These are phyloP conservation scores for Ornithoptera priamus DNA, from an alignment of 2,888 invertebrate genomes.

Conservation along the genomic window DNA sequence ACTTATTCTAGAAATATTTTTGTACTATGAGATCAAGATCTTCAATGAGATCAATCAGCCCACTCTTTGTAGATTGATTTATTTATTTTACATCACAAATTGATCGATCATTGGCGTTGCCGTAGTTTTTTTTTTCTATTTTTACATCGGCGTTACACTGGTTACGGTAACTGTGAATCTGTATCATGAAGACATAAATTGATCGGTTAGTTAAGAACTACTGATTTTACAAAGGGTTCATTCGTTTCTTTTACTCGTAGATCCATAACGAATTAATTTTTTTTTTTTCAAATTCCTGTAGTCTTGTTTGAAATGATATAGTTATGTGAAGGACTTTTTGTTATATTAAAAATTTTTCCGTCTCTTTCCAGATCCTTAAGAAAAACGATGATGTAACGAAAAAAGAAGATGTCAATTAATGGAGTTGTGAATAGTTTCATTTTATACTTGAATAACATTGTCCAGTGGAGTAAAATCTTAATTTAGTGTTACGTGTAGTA, in stretches of 20 bases:
- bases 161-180: conserved; percentile 28
- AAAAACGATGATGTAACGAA: conserved; percentile 26
- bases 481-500: conserved; percentile 19
- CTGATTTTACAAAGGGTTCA: neutral
- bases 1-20: conserved; percentile 2
- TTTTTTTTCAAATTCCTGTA: no score
- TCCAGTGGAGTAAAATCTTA: conserved; percentile 2
- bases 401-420: conserved; percentile 47
- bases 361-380: conserved; percentile 51
- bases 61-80: conserved; percentile 63
- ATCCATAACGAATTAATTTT: neutral
- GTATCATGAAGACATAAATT: neutral
- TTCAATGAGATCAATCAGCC: conserved; percentile 46
- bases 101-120: conserved; percentile 68
- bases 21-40: conserved; percentile 47
- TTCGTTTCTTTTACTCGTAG: neutral
- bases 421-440: conserved; percentile 43
- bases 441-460: neutral
- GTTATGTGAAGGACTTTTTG: neutral
- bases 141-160: conserved; percentile 40
- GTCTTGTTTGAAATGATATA: no score
- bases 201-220: neutral
- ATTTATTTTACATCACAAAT: conserved; percentile 74
- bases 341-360: conserved; percentile 28
- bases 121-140: conserved; percentile 58